A percentile compares a stretch with the other conserved stretches of the same genome.
Conservation (phyloP, 2,797 vertebrate species). For the Bradypus variegatus region DNA sequence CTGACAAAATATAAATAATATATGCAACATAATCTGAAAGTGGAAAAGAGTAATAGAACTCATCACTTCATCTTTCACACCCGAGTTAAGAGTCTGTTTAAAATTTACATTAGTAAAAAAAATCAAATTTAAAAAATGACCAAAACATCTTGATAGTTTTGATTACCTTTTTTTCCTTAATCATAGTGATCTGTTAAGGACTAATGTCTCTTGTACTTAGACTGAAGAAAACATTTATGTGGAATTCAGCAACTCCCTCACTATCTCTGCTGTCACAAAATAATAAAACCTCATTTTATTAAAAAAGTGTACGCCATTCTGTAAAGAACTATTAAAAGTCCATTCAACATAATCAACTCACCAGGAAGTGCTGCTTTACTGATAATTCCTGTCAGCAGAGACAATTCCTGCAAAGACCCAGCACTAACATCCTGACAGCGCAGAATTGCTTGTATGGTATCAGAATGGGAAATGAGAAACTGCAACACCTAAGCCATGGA, state of each 20-base stretch:
- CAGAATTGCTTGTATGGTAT: slow-evolving; percentile 91
- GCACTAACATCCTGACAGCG: slow-evolving; percentile 88
- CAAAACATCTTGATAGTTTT: background rate
- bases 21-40: background rate
- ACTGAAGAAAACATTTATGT: background rate
- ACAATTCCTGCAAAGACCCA: slow-evolving; percentile 90
- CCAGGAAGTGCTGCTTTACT: slow-evolving; percentile 97
- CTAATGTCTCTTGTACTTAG: background rate
- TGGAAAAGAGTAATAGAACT: background rate
- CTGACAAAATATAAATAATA: background rate
- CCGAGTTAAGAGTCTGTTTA: background rate
- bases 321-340: background rate
- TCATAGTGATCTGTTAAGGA: background rate
- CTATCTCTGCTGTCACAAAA: background rate
- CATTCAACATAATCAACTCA: slow-evolving; percentile 60
- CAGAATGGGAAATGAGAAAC: slow-evolving; percentile 93
- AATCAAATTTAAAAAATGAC: background rate
- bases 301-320: background rate
- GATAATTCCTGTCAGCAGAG: slow-evolving; percentile 92
- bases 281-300: background rate
- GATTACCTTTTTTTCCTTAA: background rate
- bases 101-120: background rate
- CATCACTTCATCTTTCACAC: background rate
- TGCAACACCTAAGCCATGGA: slow-evolving; percentile 84
- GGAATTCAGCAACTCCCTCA: background rate